A percentile compares a stretch with the other conserved stretches of the same genome.
Evolutionary conservation across 2,888 invertebrate species (phyloP).

Genomic region (Tetranychus truncatus): DNA sequence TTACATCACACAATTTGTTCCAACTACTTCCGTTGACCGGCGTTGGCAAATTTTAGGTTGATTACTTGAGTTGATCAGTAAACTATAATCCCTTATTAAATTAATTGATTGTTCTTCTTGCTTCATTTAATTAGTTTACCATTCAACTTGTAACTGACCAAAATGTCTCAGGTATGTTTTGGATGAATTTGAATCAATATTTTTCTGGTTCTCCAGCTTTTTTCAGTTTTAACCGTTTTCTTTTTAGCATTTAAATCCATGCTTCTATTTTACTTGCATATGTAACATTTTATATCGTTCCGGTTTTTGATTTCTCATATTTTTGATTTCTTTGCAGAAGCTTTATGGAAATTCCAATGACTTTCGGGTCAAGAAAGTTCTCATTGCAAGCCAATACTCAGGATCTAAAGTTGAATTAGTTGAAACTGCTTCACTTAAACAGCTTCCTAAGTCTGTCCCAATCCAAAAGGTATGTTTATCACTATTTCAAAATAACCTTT

Average conservation of each 20-base stretch:
- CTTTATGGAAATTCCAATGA: constrained; percentile 94
- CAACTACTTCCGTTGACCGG: not conserved
- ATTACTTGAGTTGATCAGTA: not conserved
- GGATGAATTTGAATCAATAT: not conserved
- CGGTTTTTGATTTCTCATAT: constrained; percentile 10
- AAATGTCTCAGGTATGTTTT: not conserved
- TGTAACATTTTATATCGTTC: not conserved
- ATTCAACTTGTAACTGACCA: not conserved
- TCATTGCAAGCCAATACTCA: constrained; percentile 91
- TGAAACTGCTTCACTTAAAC: constrained; percentile 69
- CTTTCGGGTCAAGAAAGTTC: constrained; percentile 91
- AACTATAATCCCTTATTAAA: not conserved
- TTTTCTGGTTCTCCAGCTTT: too few relatives aligned
- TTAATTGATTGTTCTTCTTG: not conserved
- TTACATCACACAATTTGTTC: not conserved
- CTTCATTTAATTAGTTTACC: not conserved
- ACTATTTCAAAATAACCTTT: not conserved
- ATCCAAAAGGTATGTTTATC: constrained; percentile 62
- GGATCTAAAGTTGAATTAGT: constrained; percentile 70
- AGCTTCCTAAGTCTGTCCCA: constrained; percentile 84
- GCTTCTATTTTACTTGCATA: not conserved
- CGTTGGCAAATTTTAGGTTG: not conserved
- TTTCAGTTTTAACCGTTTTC: too few relatives aligned
- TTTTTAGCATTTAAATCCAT: not conserved
- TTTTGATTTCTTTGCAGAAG: constrained; percentile 45